Percentiles rank a stretch among this genome's conserved stretches.
Conservation (phyloP, 2,888 invertebrate species). For the Pseudococcus jackbeardsleyi region DNA sequence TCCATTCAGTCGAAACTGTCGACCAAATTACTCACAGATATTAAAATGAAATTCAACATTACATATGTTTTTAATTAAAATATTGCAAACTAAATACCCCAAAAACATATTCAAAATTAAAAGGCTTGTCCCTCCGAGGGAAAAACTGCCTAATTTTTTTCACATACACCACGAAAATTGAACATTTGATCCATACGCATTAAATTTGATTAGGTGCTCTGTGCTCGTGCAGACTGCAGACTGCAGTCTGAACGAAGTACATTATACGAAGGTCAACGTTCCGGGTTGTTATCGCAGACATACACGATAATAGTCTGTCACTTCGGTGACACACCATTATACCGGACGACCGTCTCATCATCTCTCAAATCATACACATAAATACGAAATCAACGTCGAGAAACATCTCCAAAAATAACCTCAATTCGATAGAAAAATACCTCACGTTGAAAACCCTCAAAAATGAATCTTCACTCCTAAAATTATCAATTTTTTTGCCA, state of each 20-base stretch:
- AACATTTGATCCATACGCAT: too few species aligned
- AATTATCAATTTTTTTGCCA: not conserved
- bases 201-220: too few species aligned
- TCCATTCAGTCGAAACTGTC: too few species aligned
- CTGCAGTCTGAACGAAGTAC: not conserved
- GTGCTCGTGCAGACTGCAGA: not conserved
- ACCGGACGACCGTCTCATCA: not conserved
- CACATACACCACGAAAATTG: too few species aligned
- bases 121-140: too few species aligned
- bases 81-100: too few species aligned
- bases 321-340: not conserved
- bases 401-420: not conserved
- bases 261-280: slow-evolving; percentile 16
- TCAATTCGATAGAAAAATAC: not conserved
- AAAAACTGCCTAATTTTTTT: too few species aligned
- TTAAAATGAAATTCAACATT: too few species aligned
- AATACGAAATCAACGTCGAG: not conserved
- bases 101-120: too few species aligned
- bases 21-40: too few species aligned
- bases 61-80: too few species aligned
- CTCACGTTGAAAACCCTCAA: not conserved
- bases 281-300: not conserved
- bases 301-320: not conserved
- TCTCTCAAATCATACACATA: not conserved
- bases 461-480: not conserved